Evolutionary conservation across 2,888 invertebrate species (phyloP), one percentile per base, ranked within the genome.

Genomic region (Rotaria sp.): DNA sequence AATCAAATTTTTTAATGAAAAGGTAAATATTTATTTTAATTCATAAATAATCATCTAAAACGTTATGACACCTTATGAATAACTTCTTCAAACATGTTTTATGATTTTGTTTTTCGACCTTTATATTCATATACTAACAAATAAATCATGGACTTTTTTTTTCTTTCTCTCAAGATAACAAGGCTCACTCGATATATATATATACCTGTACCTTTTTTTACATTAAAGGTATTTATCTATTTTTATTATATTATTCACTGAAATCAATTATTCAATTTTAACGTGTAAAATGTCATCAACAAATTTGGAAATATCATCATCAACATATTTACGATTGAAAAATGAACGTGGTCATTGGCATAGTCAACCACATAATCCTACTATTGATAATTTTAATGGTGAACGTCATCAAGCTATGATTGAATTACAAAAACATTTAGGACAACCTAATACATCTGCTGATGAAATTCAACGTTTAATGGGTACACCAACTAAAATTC

Each of bases 331-430:
- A 80, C 26, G 24, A 26, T 45, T 41, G 15, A 80, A 80, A 80
- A 45, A 80, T 45, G 45, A 11, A n/a, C 80, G n/a, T 45, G 80
- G 80, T 45, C 80, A 80, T 41, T 80, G 80, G 80, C 80, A 80
- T n/a, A 21, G n/a, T 80, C 1, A 45, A 80, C 26, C 26, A 15
- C n/a, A n/a, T 80, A 80, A 80, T 45, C 26, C 80, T n/a, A 45
- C 24, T n/a, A n/a, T 45, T n/a, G 80, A 80, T 80, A n/a, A 41
- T 45, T 45, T 13, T n/a, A 1, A 80, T 15, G 45, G 80, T 26
- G 45, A 80, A 80, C 41, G 45, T 45, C 45, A 80, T 45, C 4
- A 13, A 80, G 41, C 80, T 15, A 80, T 80, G 80, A 45, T 3
- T 24, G 24, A 24, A n/a, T 80, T 80, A 45, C 80, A 80, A 80